Percentiles rank a stretch among this genome's conserved stretches.
phyloP scores from a whole-genome alignment of 2,113 vertebrate genomes.

The Meleagris gallopavo region DNA sequence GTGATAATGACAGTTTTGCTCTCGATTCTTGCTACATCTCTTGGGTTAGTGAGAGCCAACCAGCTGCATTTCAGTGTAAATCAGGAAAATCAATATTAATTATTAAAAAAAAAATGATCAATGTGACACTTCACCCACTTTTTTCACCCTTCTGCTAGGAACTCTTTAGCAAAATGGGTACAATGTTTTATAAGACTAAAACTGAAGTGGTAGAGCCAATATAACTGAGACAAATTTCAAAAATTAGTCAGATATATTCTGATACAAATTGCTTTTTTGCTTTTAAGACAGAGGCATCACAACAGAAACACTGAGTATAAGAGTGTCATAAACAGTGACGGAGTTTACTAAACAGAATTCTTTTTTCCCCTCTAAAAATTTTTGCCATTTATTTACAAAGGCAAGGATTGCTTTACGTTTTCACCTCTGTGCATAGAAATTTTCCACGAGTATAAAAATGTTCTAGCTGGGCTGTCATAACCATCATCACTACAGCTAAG shows the following conservation, averaged over 20 bases:
- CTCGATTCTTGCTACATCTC: constrained; percentile 94
- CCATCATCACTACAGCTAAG: constrained; percentile 71
- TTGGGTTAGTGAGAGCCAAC: constrained; percentile 93
- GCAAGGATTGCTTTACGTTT: constrained; percentile 52
- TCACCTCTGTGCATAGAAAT: constrained; percentile 56
- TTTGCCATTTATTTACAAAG: constrained; percentile 51
- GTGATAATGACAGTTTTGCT: constrained; percentile 96
- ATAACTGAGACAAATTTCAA: not conserved
- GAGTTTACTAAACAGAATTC: not conserved
- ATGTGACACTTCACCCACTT: not conserved
- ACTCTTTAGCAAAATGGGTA: not conserved
- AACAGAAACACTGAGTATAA: not conserved
- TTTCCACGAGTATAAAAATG: constrained; percentile 55
- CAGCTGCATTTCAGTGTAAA: constrained; percentile 80
- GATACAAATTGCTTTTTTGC: not conserved
- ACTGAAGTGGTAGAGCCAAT: not conserved
- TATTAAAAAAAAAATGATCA: not conserved
- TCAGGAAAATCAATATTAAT: not conserved
- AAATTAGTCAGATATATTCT: not conserved
- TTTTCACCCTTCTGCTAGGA: not conserved
- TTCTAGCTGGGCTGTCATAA: constrained; percentile 70
- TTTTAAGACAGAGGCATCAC: not conserved
- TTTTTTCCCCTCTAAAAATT: not conserved
- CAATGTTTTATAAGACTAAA: not conserved
- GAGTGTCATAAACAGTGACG: not conserved